These are phyloP conservation scores for Drosophila paramelanica DNA, from an alignment of 2,888 invertebrate species.

Conservation along the genomic window DNA sequence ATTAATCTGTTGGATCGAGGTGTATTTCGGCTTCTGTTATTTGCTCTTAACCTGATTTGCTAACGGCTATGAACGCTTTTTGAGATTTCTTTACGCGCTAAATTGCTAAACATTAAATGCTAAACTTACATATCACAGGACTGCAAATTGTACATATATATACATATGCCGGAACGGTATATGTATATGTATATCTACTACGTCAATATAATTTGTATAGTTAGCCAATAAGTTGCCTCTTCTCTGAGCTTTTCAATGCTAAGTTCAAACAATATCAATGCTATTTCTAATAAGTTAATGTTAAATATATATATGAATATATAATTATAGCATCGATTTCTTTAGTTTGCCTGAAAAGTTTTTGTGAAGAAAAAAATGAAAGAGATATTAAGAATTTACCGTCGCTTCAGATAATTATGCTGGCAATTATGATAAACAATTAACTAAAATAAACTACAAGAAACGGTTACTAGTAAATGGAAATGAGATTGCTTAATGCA, in stretches of 20 bases:
- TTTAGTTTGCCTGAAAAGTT: conserved; percentile 25
- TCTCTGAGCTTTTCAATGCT: conserved; percentile 31
- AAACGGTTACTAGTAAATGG: conserved; percentile 16
- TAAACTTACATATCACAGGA: conserved; percentile 70
- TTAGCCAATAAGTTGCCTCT: conserved; percentile 51
- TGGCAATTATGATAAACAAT: conserved; percentile 3
- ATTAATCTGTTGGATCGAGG: background rate
- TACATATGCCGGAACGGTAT: conserved; percentile 1
- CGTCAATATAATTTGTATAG: conserved; percentile 65
- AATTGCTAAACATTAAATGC: conserved; percentile 80
- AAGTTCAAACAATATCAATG: conserved; percentile 31
- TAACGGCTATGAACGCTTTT: conserved; percentile 65
- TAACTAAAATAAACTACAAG: background rate
- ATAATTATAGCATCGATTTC: conserved; percentile 16
- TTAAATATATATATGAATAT: conserved; percentile 1
- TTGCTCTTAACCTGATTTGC: conserved; percentile 75
- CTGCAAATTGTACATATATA: conserved; percentile 37
- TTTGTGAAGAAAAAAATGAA: background rate
- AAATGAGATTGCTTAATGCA: conserved; percentile 11
- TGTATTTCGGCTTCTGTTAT: conserved; percentile 59
- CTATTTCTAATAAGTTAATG: conserved; percentile 38
- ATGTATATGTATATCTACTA: conserved; percentile 21
- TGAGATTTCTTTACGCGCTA: conserved; percentile 82
- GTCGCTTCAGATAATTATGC: conserved; percentile 10
- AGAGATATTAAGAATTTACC: conserved; percentile 21